Evolutionary conservation across 2,888 invertebrate species (phyloP).

Genomic region (Tanypteryx hageni): DNA sequence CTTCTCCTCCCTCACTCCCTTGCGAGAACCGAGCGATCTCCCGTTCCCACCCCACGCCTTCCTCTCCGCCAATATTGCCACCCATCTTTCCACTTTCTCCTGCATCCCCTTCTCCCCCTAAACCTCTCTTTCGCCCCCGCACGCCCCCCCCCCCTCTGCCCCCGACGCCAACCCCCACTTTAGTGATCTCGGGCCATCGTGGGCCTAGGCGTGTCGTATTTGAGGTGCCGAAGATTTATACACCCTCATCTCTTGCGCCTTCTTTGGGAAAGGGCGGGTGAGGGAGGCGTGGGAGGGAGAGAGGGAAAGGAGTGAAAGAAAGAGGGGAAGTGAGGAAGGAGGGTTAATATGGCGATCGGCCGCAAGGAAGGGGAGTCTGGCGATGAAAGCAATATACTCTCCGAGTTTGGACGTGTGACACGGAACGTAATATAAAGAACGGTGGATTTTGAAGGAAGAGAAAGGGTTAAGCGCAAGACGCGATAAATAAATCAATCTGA

Average conservation of each 20-base stretch:
- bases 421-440: constrained; percentile 52
- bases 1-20: background rate
- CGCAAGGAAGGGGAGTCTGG: constrained; percentile 38
- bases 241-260: background rate
- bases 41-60: background rate
- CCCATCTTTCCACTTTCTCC: background rate
- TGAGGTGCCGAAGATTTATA: constrained; percentile 58
- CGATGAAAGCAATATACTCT: constrained; percentile 58
- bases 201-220: constrained; percentile 37
- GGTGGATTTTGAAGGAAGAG: constrained; percentile 57
- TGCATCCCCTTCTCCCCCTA: background rate
- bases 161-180: background rate
- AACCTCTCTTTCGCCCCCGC: background rate
- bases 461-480: constrained; percentile 16
- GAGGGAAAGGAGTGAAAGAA: background rate
- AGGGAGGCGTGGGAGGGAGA: background rate
- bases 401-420: constrained; percentile 55
- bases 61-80: background rate
- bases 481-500: constrained; percentile 49
- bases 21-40: background rate
- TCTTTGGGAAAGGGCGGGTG: background rate
- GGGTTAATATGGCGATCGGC: constrained; percentile 51
- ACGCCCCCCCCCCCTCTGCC: background rate
- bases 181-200: background rate
- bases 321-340: background rate